Percentiles rank a stretch among this genome's conserved stretches.
These are phyloP conservation scores for Salvelinus sp. DNA, from an alignment of 2,113 vertebrate genomes.

Conservation along the genomic window DNA sequence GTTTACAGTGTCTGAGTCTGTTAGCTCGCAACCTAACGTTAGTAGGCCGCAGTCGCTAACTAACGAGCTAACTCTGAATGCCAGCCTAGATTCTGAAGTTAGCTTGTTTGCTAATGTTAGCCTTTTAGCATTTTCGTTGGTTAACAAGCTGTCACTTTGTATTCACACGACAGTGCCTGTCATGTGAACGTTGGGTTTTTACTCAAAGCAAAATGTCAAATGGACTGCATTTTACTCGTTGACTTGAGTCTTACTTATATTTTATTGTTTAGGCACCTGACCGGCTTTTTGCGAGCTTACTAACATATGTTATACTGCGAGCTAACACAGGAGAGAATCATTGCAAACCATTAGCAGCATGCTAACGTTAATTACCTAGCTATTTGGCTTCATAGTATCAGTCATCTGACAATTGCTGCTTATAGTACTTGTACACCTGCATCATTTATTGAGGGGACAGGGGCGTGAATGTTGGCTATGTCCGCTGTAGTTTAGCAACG, in stretches of 20 bases:
- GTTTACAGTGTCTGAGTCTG: not conserved
- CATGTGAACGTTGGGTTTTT: not conserved
- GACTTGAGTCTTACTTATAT: too few relatives aligned
- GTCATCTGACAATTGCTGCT: too few relatives aligned
- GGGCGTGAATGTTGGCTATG: too few relatives aligned
- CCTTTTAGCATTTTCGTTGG: conserved; percentile 35
- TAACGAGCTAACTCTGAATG: conserved; percentile 7
- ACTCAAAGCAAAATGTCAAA: not conserved
- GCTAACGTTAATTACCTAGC: too few relatives aligned
- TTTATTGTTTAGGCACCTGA: conserved; percentile 16
- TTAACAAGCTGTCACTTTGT: conserved; percentile 59
- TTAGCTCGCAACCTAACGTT: conserved; percentile 31
- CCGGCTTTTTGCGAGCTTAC: conserved; percentile 44
- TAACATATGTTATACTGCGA: not conserved
- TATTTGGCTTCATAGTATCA: too few relatives aligned
- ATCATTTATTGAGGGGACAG: too few relatives aligned
- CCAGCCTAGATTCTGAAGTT: conserved; percentile 36
- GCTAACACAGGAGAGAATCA: too few relatives aligned
- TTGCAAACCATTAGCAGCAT: too few relatives aligned
- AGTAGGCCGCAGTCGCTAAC: conserved; percentile 52
- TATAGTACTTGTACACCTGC: too few relatives aligned
- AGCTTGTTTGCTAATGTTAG: conserved; percentile 49
- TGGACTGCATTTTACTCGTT: too few relatives aligned
- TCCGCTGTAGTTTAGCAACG: too few relatives aligned
- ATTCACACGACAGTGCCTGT: conserved; percentile 27